phyloP scores from a whole-genome alignment of 1,140 invertebrate genomes.

The Propsilocerus akamusi region DNA sequence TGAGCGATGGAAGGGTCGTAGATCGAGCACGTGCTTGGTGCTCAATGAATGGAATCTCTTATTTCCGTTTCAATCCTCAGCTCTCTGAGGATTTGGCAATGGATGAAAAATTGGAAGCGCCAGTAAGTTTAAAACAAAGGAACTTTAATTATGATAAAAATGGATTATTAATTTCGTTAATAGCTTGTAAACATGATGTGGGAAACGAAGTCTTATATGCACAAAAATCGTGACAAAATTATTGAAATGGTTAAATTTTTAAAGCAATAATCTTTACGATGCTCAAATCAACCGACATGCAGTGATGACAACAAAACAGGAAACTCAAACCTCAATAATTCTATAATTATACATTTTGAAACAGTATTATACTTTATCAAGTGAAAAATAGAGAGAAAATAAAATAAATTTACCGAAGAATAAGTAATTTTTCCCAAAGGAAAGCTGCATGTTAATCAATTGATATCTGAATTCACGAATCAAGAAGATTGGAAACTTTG shows the following conservation, averaged over 20 bases:
- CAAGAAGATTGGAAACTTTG: no score
- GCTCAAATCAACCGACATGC: no score
- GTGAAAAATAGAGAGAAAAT: no score
- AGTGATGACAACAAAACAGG: no score
- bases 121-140: constrained; percentile 10
- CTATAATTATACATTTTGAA: no score
- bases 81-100: constrained; percentile 65
- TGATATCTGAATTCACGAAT: no score
- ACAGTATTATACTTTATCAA: no score
- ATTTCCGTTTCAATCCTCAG: constrained; percentile 53
- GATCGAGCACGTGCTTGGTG: constrained; percentile 84
- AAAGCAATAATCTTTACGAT: no score
- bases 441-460: no score
- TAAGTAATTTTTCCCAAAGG: no score
- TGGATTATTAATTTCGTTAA: constrained; percentile 10
- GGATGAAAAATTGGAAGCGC: constrained; percentile 66
- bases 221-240: constrained; percentile 41
- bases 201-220: constrained; percentile 80
- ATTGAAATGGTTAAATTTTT: constrained; percentile 41
- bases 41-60: constrained; percentile 70
- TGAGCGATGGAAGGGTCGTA: constrained; percentile 77
- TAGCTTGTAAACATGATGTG: constrained; percentile 78
- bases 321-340: no score
- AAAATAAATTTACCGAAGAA: no score
- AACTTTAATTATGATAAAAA: not conserved